A percentile compares a stretch with the other conserved stretches of the same genome.
phyloP scores from a whole-genome alignment of 2,888 invertebrate genomes.

The Plagiodera versicolora region DNA sequence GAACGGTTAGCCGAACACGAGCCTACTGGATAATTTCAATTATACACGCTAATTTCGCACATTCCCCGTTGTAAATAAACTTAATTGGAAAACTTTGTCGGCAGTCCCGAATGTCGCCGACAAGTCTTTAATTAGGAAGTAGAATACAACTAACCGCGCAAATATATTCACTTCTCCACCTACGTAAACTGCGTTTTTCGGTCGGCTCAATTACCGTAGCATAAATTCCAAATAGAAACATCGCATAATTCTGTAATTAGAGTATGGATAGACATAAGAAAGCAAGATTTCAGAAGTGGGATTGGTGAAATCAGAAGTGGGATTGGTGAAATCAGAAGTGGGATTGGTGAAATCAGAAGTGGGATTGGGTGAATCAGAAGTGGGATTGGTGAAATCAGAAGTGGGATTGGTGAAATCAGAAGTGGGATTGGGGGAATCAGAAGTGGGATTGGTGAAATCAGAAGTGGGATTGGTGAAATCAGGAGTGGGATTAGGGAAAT shows the following conservation, averaged over 20 bases:
- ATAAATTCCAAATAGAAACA: neutral
- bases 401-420: too few species aligned
- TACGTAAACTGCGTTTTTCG: neutral
- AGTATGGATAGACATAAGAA: neutral
- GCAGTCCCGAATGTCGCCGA: slow-evolving; percentile 6
- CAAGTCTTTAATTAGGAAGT: slow-evolving; percentile 1
- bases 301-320: too few species aligned
- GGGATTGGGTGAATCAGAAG: too few species aligned
- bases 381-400: too few species aligned
- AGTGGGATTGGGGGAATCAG: too few species aligned
- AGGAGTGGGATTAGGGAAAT: too few species aligned
- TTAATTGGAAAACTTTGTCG: slow-evolving; percentile 12
- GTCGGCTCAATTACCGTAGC: neutral
- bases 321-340: too few species aligned
- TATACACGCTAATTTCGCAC: neutral
- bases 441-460: too few species aligned
- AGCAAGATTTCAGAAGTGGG: too few species aligned
- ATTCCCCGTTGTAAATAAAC: slow-evolving; percentile 9
- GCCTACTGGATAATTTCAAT: neutral
- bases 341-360: too few species aligned
- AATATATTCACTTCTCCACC: neutral
- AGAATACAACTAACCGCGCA: neutral
- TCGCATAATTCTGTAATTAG: neutral
- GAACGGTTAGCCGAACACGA: neutral
- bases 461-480: too few species aligned